Base-by-base conservation (phyloP, 2,888 invertebrate genomes). In the Palloptera scutellata region DNA sequence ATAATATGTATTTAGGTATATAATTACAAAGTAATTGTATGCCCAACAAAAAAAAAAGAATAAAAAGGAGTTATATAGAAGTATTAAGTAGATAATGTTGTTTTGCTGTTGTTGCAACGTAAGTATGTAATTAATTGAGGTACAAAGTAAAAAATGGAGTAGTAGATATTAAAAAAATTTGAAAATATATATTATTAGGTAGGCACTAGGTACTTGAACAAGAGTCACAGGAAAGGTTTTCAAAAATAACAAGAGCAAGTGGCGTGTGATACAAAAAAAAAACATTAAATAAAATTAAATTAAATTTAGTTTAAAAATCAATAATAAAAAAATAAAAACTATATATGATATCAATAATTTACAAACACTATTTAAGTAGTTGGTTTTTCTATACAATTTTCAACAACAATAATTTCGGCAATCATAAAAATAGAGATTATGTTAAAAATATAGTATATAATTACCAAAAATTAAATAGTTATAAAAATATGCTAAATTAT, bases 211-310 rank as follows among this genome's bases (percentile, higher is more conserved):
- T 53, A 42, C 61, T 66, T 61, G 20, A 66, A 53, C 15, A 55
- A 65, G 67, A 72, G 74, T 74, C 75, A 78, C 71, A 76, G 78
- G 77, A 79, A 77, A 78, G 75, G 76, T 72, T 77, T 76, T 75
- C 75, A 72, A 70, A 73, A 72, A 51, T 43, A 62, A 43, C 52
- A 48, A 43, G 40, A 40, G 54, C 17, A 54, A 48, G 13, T 48
- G 51, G 15, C 51, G 30, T 30, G 30, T 30, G 30, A 6, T 30
- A 30, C 30, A 54, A 66, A 67, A 73, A 76, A 63, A 20, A n/a
- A n/a, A n/a, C n/a, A n/a, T n/a, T n/a, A n/a, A n/a, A n/a, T n/a
- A n/a, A n/a, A 58, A 65, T 62, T 61, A 59, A 15, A 15, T 20
- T 40, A 40, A 51, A 30, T 20, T 8, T 43, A 43, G 17, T 61